Conservation (phyloP, 2,888 invertebrate genomes). For the Seladonia tumulorum region DNA sequence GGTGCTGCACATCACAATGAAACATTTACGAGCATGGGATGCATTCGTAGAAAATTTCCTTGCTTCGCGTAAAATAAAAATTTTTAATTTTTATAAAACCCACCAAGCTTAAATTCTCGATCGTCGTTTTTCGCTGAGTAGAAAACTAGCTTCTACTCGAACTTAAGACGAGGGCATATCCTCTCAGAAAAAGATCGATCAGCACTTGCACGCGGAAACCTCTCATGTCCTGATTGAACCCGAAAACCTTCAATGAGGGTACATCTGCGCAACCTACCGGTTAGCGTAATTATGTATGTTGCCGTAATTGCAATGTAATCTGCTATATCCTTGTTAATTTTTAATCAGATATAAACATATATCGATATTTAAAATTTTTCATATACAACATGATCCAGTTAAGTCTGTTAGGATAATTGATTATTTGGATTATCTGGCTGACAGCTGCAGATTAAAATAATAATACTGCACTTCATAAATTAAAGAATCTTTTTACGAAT, state of each 20-base stretch:
- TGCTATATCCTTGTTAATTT: not conserved
- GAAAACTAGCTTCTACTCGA: not conserved
- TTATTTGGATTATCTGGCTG: not conserved
- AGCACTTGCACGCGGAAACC: constrained; percentile 9
- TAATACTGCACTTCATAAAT: no score
- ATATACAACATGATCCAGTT: not conserved
- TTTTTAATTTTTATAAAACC: not conserved
- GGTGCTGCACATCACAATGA: not conserved
- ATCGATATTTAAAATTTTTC: not conserved
- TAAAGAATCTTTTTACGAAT: not conserved
- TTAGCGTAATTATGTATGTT: not conserved
- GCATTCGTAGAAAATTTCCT: not conserved
- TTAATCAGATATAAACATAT: not conserved
- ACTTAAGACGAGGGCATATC: not conserved
- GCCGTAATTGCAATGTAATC: not conserved
- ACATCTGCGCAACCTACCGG: not conserved
- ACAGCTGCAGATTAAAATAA: no score
- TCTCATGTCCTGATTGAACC: not conserved
- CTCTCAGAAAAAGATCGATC: constrained; percentile 31
- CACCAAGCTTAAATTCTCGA: not conserved
- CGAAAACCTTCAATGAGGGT: not conserved
- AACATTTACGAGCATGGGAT: not conserved
- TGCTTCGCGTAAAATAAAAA: not conserved
- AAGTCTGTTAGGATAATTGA: not conserved
- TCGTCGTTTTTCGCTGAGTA: not conserved